These are phyloP conservation scores for Phocoena sinus DNA, from an alignment of 2,113 vertebrate species.

Conservation along the genomic window DNA sequence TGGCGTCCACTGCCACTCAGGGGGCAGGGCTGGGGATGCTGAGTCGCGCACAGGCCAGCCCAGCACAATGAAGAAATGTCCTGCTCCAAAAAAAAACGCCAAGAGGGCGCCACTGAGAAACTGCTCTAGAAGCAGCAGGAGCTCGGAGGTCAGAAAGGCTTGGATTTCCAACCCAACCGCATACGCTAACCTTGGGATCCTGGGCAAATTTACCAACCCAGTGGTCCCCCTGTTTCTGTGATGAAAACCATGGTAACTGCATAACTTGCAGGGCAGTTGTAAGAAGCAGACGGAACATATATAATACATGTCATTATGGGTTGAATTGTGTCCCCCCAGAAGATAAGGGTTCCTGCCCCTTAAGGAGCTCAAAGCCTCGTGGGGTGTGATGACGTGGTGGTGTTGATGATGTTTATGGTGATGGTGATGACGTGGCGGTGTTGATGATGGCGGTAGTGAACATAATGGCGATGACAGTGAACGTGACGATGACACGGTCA, in stretches of 20 bases:
- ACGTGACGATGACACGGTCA: fast-evolving
- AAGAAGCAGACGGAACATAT: fast-evolving
- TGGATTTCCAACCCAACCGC: not conserved
- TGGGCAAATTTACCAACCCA: too few relatives aligned
- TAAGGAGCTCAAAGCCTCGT: not conserved
- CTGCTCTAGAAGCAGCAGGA: not conserved
- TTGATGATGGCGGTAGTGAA: fast-evolving
- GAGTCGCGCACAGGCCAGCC: fast-evolving
- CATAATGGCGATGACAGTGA: fast-evolving
- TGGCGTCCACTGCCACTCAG: not conserved
- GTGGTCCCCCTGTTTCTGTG: fast-evolving
- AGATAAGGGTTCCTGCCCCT: not conserved
- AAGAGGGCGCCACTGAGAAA: not conserved
- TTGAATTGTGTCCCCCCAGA: fast-evolving
- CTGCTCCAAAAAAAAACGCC: not conserved
- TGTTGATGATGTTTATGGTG: fast-evolving
- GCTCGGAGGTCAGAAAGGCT: not conserved
- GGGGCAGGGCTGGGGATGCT: too few relatives aligned
- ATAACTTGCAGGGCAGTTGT: fast-evolving
- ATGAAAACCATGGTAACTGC: fast-evolving
- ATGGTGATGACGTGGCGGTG: fast-evolving
- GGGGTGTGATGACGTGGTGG: fast-evolving
- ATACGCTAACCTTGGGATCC: not conserved
- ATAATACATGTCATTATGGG: fast-evolving
- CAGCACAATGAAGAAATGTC: fast-evolving